A percentile compares a stretch with the other conserved stretches of the same genome.
Conservation (phyloP, 92 coral and sea anemone genomes). For the Parazoanthus swiftii region DNA sequence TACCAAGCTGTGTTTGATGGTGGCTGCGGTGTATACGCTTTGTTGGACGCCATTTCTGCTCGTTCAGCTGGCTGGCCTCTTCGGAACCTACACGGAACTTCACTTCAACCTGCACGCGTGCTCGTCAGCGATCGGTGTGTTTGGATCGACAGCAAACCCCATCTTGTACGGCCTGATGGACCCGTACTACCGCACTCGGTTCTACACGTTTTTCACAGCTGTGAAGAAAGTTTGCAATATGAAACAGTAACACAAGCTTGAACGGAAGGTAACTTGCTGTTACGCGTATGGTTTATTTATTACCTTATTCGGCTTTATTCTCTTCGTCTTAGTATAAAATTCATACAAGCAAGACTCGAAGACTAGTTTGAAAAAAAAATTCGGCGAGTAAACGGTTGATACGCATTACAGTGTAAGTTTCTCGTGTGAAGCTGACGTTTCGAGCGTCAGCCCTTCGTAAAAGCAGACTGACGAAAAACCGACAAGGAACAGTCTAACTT, state of each 20-base stretch:
- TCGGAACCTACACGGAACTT: conserved; percentile 80
- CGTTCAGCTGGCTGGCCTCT: conserved; percentile 82
- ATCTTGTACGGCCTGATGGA: conserved; percentile 76
- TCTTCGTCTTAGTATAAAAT: too few relatives aligned
- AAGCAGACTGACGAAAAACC: too few relatives aligned
- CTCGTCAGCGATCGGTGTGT: conserved; percentile 90
- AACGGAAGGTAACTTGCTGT: not conserved
- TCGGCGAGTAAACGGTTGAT: too few relatives aligned
- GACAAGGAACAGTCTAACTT: too few relatives aligned
- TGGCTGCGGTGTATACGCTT: conserved; percentile 79
- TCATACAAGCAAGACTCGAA: too few relatives aligned
- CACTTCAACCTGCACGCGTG: conserved; percentile 94
- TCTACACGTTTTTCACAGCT: conserved; percentile 35
- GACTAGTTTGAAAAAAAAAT: too few relatives aligned
- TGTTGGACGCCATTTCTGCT: conserved; percentile 93
- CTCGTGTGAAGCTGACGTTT: too few relatives aligned
- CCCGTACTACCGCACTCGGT: conserved; percentile 64
- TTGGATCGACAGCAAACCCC: conserved; percentile 87
- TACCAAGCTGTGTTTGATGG: conserved; percentile 80
- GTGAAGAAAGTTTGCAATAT: conserved; percentile 25
- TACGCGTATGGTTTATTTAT: not conserved
- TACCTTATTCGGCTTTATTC: too few relatives aligned
- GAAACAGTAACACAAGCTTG: not conserved
- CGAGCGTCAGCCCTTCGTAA: too few relatives aligned
- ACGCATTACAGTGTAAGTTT: too few relatives aligned